Evolutionary conservation across 2,888 invertebrate genomes (phyloP), one percentile per base, ranked within the genome.

Genomic region (Lysandra coridon): DNA sequence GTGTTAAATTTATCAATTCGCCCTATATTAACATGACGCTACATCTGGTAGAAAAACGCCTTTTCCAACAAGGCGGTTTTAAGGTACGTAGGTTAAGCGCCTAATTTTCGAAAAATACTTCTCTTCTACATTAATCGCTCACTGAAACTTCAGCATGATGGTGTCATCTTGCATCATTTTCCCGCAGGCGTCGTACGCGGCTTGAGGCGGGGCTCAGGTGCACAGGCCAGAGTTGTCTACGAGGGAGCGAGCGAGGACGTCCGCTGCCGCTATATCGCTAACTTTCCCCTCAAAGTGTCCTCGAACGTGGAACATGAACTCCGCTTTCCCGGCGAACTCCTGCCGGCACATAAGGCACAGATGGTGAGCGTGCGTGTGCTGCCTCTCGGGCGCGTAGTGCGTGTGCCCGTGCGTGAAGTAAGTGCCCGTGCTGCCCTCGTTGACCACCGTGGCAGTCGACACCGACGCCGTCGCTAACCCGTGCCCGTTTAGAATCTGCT

Each of bases 241-340:
- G 79, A 95, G 85, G 12, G 95, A 95, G 81, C 95, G 88, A 62
- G 95, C 95, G 73, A 95, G 86, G 80, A 94, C 94, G 79, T 95
- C 95, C 2, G 95, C 95, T 0, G 95, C 95, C 2, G 95, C 93
- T 78, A 95, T 93, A 82, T 95, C 95, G 78, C 90, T 92, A 83
- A 94, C 94, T 94, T 95, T 86, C 80, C 95, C 95, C 84, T 96
- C 96, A 83, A 96, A 96, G 85, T 96, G 96, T 33, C 96, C 96
- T 83, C 96, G 90, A 23, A 96, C 96, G 85, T 96, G 96, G 88
- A 96, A 96, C 96, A 96, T 96, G 86, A 96, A 96, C 86, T 96
- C 96, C 0, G 96, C 95, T 87, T 96, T 96, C 23, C 96, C 95
- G 30, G 95, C 95, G 87, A 96, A 96, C 88, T 96, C 96, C 79